Evolutionary conservation across 92 coral and sea anemone genomes (phyloP).

Genomic region (Virgularia gustaviana): DNA sequence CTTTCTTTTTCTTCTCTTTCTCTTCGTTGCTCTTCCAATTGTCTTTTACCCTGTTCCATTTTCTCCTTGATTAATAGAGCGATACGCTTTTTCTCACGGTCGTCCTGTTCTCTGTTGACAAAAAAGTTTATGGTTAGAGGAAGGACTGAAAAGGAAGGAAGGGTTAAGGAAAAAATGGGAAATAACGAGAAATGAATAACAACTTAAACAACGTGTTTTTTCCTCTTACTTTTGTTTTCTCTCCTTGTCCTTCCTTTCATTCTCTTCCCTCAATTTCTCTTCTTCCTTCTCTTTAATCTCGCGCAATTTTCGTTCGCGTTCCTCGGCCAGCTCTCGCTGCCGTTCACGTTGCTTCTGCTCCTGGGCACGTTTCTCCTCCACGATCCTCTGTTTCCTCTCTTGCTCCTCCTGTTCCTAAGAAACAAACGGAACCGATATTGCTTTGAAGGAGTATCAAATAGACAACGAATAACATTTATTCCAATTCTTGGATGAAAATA

Average conservation of each 20-base stretch:
- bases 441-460: neutral
- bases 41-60: conserved; percentile 57
- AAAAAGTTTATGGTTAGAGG: neutral
- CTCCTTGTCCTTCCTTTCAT: conserved; percentile 58
- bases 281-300: conserved; percentile 24
- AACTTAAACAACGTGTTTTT: neutral
- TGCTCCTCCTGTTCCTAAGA: conserved; percentile 55
- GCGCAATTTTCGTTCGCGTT: conserved; percentile 55
- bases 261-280: conserved; percentile 6
- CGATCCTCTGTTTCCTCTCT: conserved; percentile 77
- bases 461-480: too few species aligned
- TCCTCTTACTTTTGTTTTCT: conserved; percentile 44
- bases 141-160: neutral
- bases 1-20: conserved; percentile 63
- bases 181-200: neutral
- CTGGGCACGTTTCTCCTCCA: conserved; percentile 75
- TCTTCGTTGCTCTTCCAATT: conserved; percentile 59
- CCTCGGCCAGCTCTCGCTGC: conserved; percentile 66
- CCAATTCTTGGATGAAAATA: too few species aligned
- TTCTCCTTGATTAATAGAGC: conserved; percentile 80
- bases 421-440: neutral
- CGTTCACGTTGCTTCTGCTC: conserved; percentile 76
- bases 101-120: conserved; percentile 67
- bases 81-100: conserved; percentile 69
- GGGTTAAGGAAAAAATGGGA: neutral